Base-by-base conservation (phyloP, 2,113 vertebrate species). In the Oncorhynchus gorbuscha region DNA sequence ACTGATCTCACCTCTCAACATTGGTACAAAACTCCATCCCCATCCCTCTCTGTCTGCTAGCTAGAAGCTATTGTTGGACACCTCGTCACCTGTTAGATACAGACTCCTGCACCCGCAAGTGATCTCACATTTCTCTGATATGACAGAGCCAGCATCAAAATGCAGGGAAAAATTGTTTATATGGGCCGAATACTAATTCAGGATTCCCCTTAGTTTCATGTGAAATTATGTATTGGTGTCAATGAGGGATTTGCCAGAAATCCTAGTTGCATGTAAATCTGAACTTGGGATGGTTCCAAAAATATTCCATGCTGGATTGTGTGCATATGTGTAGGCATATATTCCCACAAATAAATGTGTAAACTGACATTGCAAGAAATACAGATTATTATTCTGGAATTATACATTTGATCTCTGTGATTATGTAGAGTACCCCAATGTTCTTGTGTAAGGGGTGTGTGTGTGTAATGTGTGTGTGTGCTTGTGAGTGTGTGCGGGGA, bases 1-100 rank as follows among this genome's bases (percentile, higher is more conserved):
- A 86, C 72, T 11, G 79, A 85, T 85, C 72, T 83, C 75, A 81
- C 80, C 79, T 89, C 81, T 76, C 64, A 74, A 72, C 79, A 81
- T 77, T 80, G 81, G 65, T 83, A 72, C 72, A 80, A 85, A 85
- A 87, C 81, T 64, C 45, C 66, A 71, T 55, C 32, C 84, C 79
- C 83, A 11, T 45, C 39, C 9, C 71, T 11, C 22, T 30, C 59
- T 81, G 26, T 35, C 59, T 81, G 13, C 62, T 1, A 72, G 61
- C 71, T 78, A 74, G 65, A 67, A 75, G 6, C 20, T 51, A 20
- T 51, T 71, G 24, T 20, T 82, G 64, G 72, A 81, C 80, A 75
- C 26, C 61, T 68, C 5, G 1, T 55, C 67, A 73, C 45, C 55
- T 64, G 77, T 76, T 83, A 79, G 77, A 81, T 79, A 85, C 49